phyloP scores from a whole-genome alignment of 2,888 invertebrate genomes.

The Tetranychus truncatus region DNA sequence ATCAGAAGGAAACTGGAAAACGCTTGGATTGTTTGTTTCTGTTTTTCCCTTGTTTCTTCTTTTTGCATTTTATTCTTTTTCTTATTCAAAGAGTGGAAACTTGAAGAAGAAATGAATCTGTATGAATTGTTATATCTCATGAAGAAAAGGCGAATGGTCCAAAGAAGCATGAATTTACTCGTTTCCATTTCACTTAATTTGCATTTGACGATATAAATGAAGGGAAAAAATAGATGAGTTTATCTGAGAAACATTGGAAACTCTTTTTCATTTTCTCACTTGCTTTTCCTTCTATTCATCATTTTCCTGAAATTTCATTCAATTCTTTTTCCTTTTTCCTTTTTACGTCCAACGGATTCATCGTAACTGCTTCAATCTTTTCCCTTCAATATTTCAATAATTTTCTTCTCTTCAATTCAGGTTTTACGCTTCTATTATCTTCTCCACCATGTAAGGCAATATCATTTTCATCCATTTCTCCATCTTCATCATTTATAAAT shows the following conservation, averaged over 20 bases:
- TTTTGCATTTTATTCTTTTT: not conserved
- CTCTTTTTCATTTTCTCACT: no score
- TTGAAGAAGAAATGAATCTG: not conserved
- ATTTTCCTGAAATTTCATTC: no score
- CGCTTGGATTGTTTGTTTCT: not conserved
- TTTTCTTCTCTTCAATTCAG: not conserved
- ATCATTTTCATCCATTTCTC: not conserved
- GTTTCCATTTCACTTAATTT: constrained; percentile 1
- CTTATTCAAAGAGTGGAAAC: not conserved
- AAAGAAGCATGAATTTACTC: not conserved
- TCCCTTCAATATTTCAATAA: not conserved
- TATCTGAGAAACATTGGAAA: not conserved
- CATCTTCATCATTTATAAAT: not conserved
- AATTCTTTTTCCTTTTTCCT: no score
- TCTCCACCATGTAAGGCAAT: not conserved
- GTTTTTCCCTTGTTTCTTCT: not conserved
- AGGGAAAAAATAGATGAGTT: no score
- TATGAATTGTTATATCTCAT: not conserved
- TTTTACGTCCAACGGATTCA: no score
- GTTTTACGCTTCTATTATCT: not conserved
- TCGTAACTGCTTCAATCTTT: not conserved
- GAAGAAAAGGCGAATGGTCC: not conserved
- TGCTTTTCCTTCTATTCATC: no score
- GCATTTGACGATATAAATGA: not conserved
- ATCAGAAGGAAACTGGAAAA: not conserved